Conservation (phyloP, 2,888 invertebrate genomes). For the Troides aeacus region DNA sequence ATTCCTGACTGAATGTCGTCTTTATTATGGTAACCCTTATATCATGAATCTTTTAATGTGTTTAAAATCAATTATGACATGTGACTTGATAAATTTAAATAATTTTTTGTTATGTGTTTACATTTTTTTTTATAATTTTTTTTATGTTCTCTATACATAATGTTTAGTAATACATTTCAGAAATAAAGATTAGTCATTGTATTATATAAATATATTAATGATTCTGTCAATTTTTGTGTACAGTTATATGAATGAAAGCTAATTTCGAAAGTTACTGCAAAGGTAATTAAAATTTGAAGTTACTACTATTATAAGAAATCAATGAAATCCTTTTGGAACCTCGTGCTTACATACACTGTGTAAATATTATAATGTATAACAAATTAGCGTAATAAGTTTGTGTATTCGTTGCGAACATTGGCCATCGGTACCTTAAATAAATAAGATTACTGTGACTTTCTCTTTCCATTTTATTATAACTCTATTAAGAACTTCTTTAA, state of each 20-base stretch:
- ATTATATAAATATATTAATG: constrained; percentile 20
- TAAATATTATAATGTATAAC: constrained; percentile 12
- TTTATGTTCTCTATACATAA: constrained; percentile 3
- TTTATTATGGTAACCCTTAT: neutral
- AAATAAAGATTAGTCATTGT: constrained; percentile 14
- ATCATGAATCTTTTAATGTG: neutral
- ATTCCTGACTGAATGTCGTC: constrained; percentile 5
- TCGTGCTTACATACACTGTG: constrained; percentile 5
- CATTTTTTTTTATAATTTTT: constrained; percentile 10
- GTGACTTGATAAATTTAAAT: neutral
- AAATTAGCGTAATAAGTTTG: constrained; percentile 8
- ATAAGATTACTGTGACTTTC: constrained; percentile 8
- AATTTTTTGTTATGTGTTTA: neutral
- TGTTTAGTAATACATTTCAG: constrained; percentile 10
- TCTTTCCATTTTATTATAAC: constrained; percentile 10
- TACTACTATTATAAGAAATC: constrained; percentile 1
- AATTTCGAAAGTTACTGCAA: neutral
- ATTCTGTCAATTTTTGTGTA: constrained; percentile 9
- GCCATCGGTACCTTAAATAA: constrained; percentile 29
- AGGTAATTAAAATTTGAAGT: neutral
- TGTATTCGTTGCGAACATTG: constrained; percentile 20
- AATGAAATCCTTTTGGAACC: neutral
- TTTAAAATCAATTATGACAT: neutral
- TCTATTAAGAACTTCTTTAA: no score
- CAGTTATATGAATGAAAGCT: neutral